Evolutionary conservation across 2,797 vertebrate genomes (phyloP), one percentile per base, ranked within the genome.

Genomic region (Cuniculus paca): DNA sequence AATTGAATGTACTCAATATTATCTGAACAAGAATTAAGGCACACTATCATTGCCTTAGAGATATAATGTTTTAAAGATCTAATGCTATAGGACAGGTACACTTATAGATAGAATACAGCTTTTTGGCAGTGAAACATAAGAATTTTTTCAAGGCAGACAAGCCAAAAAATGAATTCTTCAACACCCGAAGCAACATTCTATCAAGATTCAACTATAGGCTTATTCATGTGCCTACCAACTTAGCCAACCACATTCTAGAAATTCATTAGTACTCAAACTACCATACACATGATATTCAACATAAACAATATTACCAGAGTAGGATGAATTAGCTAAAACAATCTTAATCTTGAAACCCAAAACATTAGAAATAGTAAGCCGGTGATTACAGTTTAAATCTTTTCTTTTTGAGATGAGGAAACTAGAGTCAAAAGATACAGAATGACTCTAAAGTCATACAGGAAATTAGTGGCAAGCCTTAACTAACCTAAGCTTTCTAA

Each of bases 1-100:
- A 88, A 91, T 16, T 86, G n/a, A 95, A 90, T 87, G 42, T 75
- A 26, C 50, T 91, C 68, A 91, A 52, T 84, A 84, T 31, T 81
- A 22, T 48, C 48, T 92, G 12, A 87, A 95, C 54, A 92, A 92
- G 39, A 94, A 95, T 92, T 74, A 87, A 90, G 61, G 22, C 52
- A 91, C 26, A 79, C 31, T 52, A 28, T 65, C 58, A 34, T 14
- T 80, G 28, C 39, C 63, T 93, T 89, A 65, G 54, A 52, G n/a
- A 75, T 63, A 50, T 4, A 9, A 65, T 19, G 20, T n/a, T 91
- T 86, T 78, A 81, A 92, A 81, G 34, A 81, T 54, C 36, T 78
- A 72, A 79, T 24, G 34, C 31, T n/a, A 78, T 70, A 36, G 68
- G 61, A 82, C 56, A 93, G 56, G n/a, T 17, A 91, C 58, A 11